A percentile compares a stretch with the other conserved stretches of the same genome.
Evolutionary conservation across 1,140 invertebrate genomes (phyloP).

Genomic region (Linepithema humile): DNA sequence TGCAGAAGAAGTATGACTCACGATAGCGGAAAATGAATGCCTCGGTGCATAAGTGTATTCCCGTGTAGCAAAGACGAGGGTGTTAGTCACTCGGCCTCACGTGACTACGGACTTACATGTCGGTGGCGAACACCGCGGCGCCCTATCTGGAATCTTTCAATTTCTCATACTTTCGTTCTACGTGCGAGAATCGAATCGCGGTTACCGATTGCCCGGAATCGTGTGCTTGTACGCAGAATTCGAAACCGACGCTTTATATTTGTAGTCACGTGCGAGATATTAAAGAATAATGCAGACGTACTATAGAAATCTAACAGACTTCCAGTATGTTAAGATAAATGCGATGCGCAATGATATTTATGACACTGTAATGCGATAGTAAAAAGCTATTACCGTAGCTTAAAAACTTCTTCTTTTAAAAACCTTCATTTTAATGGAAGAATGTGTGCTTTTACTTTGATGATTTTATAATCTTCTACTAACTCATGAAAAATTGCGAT

Average conservation of each 20-base stretch:
- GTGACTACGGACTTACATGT: conserved; percentile 72
- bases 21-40: conserved; percentile 81
- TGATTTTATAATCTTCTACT: conserved; percentile 39
- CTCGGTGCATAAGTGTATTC: conserved; percentile 79
- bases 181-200: conserved; percentile 55
- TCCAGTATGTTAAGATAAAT: conserved; percentile 23
- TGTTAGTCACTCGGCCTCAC: conserved; percentile 79
- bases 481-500: conserved; percentile 37
- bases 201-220: conserved; percentile 24
- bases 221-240: conserved; percentile 42
- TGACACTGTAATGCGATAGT: neutral
- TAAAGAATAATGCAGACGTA: neutral
- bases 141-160: conserved; percentile 81
- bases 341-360: conserved; percentile 6
- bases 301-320: neutral
- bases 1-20: conserved; percentile 68
- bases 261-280: conserved; percentile 20
- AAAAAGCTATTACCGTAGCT: neutral
- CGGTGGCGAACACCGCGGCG: conserved; percentile 45
- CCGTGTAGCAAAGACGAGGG: conserved; percentile 73
- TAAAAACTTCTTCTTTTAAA: neutral
- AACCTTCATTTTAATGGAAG: too few relatives aligned
- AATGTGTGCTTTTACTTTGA: neutral
- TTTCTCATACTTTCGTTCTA: conserved; percentile 77
- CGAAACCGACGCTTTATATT: conserved; percentile 5